Evolutionary conservation across 2,888 invertebrate genomes (phyloP).

Genomic region (Apotomis turbidana): DNA sequence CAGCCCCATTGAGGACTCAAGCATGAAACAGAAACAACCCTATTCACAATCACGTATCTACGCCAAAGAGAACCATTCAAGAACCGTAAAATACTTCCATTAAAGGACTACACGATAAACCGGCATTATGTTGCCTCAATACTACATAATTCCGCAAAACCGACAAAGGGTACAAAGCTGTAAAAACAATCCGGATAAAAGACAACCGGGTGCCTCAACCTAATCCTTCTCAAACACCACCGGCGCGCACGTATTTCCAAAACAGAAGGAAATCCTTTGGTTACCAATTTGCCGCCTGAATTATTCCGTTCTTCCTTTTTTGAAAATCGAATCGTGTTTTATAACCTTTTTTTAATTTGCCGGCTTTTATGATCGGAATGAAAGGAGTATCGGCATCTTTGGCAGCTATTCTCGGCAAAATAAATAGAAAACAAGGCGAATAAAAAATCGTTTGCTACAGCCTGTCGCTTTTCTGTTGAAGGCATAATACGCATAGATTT

Average conservation of each 20-base stretch:
- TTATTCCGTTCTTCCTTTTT: constrained; percentile 66
- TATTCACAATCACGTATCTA: constrained; percentile 74
- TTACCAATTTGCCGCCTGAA: constrained; percentile 80
- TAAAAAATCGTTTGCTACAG: constrained; percentile 5
- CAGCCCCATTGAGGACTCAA: constrained; percentile 63
- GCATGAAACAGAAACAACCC: constrained; percentile 76
- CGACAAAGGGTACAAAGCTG: constrained; percentile 82
- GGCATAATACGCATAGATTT: neutral
- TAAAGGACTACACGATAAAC: constrained; percentile 54
- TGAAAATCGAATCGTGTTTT: constrained; percentile 61
- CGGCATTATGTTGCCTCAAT: constrained; percentile 61
- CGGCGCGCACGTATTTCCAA: constrained; percentile 74
- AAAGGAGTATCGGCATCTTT: constrained; percentile 42
- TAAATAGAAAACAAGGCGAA: constrained; percentile 29
- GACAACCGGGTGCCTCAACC: constrained; percentile 61
- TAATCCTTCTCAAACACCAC: constrained; percentile 78
- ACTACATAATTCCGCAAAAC: constrained; percentile 65
- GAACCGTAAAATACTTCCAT: constrained; percentile 66
- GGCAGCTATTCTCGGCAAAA: constrained; percentile 35
- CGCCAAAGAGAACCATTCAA: constrained; percentile 71
- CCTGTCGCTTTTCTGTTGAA: constrained; percentile 1
- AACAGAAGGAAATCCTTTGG: constrained; percentile 82
- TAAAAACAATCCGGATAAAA: constrained; percentile 78
- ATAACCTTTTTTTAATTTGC: constrained; percentile 61
- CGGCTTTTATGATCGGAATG: constrained; percentile 50